phyloP scores from a whole-genome alignment of 1,140 invertebrate species.

The Leguminivora glycinivorella region DNA sequence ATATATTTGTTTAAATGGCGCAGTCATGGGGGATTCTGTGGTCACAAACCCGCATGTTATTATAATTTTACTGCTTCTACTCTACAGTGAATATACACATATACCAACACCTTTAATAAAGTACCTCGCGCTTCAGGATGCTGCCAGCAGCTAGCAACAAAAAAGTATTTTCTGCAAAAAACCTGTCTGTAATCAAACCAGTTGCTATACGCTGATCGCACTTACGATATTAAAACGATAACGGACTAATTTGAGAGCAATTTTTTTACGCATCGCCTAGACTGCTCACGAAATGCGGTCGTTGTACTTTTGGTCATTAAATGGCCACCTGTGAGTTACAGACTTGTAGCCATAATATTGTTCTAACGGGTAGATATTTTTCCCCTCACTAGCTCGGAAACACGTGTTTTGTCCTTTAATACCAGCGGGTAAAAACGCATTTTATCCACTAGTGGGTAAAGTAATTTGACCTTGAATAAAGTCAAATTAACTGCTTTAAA shows the following conservation, averaged over 20 bases:
- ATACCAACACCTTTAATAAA: no score
- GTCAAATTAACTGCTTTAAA: no score
- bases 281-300: not conserved
- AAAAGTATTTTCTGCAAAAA: not conserved
- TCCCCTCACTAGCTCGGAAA: no score
- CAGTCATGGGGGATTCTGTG: no score
- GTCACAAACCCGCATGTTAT: no score
- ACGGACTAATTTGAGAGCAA: not conserved
- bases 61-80: no score
- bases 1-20: no score
- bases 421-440: no score
- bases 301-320: not conserved
- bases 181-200: not conserved
- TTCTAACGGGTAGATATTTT: conserved; percentile 28
- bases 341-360: not conserved
- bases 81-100: no score
- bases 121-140: not conserved
- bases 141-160: not conserved
- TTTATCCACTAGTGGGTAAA: no score
- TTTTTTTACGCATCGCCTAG: conserved; percentile 21
- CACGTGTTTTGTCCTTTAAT: no score
- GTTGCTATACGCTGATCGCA: not conserved
- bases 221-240: conserved; percentile 1
- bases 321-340: not conserved
- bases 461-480: no score